Evolutionary conservation across 2,888 invertebrate species (phyloP), one percentile per base, ranked within the genome.

Genomic region (Cremastinae sp.): DNA sequence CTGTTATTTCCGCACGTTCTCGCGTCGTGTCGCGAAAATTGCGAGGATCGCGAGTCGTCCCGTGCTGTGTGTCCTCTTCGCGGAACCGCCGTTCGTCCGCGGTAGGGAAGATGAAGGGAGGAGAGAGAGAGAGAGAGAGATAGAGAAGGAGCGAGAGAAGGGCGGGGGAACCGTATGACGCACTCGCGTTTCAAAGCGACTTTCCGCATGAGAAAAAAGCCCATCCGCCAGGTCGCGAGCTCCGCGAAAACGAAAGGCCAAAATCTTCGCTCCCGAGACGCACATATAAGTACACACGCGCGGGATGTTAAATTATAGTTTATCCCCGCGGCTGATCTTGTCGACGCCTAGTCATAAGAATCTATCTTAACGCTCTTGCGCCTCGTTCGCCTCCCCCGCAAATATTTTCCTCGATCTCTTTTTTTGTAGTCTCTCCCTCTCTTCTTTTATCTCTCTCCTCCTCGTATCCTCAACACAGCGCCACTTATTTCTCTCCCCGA

Each of bases 121-220:
- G 39, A 45, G 68, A 22, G 49, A 49, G 35, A 28, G 22, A 59
- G 22, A 53, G 37, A 43, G 12, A 14, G 16, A 14, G 39, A 1
- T 1, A 9, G 41, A 20, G 41, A 22, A 20, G 9, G 18, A n/a
- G 39, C 49, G 35, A 16, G 51, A 47, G 47, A 9, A 14, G 66
- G 59, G 55, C 10, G 55, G 53, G 66, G 68, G 47, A 28, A 14
- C 9, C 49, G 61, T 73, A 77, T 77, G 76, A 77, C 76, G 73
- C 73, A 76, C 74, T 70, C 70, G 70, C 65, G 58, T 65, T 75
- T 65, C 39, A 62, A 70, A 70, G 61, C 45, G 70, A 69, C 51
- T 70, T 59, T 41, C 43, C 28, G 39, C 53, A 43, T 41, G 37
- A 45, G 45, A 59, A 68, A 69, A 64, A 74, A 68, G 55, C 8